Conservation (phyloP, 2,797 vertebrate genomes). For the Scleropages formosus region DNA sequence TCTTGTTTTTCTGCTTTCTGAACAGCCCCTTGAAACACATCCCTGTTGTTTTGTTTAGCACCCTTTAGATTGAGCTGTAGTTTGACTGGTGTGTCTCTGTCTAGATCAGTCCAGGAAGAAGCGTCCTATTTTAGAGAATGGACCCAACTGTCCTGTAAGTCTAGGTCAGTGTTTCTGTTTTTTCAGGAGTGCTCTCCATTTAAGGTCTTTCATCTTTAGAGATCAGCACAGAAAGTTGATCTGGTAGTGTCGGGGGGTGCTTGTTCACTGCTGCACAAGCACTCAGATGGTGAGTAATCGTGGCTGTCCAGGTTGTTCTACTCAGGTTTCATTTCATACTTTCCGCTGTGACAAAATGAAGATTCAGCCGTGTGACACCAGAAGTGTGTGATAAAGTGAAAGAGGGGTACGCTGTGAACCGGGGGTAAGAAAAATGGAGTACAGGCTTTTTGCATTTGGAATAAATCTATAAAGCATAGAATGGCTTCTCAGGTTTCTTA, state of each 20-base stretch:
- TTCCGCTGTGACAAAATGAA: neutral
- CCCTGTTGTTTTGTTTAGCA: conserved; percentile 18
- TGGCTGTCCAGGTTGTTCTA: neutral
- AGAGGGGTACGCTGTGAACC: conserved; percentile 38
- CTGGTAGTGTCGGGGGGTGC: no score
- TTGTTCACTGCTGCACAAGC: neutral
- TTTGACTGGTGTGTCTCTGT: neutral
- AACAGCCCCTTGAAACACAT: conserved; percentile 15
- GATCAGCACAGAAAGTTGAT: no score
- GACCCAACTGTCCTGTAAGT: no score
- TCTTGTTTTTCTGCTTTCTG: conserved; percentile 14
- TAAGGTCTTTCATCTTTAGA: no score
- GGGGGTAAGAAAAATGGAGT: conserved; percentile 30
- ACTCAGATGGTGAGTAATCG: neutral
- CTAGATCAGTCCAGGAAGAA: conserved; percentile 1
- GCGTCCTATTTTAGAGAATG: no score
- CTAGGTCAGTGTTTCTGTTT: no score
- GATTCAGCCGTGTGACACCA: neutral
- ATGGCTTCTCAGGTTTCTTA: conserved; percentile 66
- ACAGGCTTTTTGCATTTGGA: conserved; percentile 49
- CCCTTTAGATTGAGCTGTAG: neutral
- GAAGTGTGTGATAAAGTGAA: conserved; percentile 53
- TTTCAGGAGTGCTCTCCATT: no score
- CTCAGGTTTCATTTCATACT: neutral
- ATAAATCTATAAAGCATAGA: conserved; percentile 66